Conservation (phyloP, 2,113 vertebrate genomes). For the Monarcha castaneiventris region DNA sequence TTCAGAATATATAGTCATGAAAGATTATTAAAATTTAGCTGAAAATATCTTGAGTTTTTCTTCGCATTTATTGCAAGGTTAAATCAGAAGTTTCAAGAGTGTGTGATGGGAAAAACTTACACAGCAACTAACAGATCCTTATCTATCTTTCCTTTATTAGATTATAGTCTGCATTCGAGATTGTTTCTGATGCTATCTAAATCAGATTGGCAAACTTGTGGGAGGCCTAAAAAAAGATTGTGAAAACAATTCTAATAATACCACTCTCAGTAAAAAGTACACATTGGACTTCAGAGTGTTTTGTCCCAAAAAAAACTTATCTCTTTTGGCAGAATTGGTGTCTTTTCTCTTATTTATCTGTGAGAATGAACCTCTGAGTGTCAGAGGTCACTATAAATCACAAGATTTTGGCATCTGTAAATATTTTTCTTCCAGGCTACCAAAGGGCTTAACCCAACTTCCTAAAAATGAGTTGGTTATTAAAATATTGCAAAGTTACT, state of each 20-base stretch:
- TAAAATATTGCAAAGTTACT: background rate
- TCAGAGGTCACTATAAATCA: background rate
- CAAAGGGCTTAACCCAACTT: background rate
- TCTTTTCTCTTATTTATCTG: background rate
- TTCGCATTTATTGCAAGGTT: background rate
- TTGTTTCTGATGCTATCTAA: background rate
- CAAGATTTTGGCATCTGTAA: background rate
- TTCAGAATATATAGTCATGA: background rate
- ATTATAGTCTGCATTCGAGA: background rate
- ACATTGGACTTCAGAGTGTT: background rate
- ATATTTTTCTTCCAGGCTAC: background rate
- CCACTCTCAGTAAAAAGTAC: background rate
- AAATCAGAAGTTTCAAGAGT: background rate
- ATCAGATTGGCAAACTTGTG: background rate
- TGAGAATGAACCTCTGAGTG: background rate
- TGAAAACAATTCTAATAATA: background rate
- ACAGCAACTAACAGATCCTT: background rate
- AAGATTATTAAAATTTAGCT: background rate
- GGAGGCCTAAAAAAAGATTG: background rate
- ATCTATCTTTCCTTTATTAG: background rate
- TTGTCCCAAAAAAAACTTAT: background rate
- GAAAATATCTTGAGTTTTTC: background rate
- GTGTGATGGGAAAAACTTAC: background rate
- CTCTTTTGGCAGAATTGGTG: background rate
- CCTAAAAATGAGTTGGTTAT: background rate